phyloP scores from a whole-genome alignment of 2,113 vertebrate species.

The Crocuta crocuta region DNA sequence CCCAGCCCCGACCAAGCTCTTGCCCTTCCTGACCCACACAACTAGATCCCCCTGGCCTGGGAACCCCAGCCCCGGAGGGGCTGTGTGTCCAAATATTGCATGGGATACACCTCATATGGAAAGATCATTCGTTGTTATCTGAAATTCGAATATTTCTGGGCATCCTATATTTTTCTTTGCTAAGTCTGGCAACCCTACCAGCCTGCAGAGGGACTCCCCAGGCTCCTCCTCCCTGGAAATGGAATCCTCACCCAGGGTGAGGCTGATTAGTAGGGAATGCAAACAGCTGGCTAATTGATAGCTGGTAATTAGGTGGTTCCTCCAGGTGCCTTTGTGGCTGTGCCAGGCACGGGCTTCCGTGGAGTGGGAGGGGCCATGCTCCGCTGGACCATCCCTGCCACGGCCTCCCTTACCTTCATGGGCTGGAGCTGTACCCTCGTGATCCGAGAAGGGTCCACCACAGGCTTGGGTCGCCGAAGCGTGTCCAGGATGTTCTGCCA shows the following conservation, averaged over 20 bases:
- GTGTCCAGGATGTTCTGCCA: slow-evolving; percentile 99
- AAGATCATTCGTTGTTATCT: neutral
- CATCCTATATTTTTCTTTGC: neutral
- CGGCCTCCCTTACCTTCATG: slow-evolving; percentile 92
- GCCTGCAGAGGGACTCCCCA: neutral
- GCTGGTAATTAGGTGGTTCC: neutral
- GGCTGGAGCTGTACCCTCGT: slow-evolving; percentile 96
- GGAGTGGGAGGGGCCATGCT: neutral
- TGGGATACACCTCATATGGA: neutral
- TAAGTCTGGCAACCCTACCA: neutral
- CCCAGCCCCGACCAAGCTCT: neutral
- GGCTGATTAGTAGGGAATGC: neutral
- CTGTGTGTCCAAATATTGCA: neutral
- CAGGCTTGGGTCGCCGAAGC: slow-evolving; percentile 94
- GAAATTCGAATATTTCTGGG: neutral
- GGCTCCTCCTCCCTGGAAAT: neutral
- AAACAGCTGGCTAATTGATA: neutral
- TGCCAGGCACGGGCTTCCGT: neutral
- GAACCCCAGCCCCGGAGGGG: neutral
- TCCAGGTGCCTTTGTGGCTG: neutral
- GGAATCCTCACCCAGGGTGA: neutral
- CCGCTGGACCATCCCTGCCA: accelerated
- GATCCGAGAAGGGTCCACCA: slow-evolving; percentile 98
- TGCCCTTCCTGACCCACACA: neutral
- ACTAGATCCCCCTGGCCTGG: neutral